A percentile compares a stretch with the other conserved stretches of the same genome.
Conservation (phyloP, 1,140 invertebrate species). For the Homalodisca vitripennis region DNA sequence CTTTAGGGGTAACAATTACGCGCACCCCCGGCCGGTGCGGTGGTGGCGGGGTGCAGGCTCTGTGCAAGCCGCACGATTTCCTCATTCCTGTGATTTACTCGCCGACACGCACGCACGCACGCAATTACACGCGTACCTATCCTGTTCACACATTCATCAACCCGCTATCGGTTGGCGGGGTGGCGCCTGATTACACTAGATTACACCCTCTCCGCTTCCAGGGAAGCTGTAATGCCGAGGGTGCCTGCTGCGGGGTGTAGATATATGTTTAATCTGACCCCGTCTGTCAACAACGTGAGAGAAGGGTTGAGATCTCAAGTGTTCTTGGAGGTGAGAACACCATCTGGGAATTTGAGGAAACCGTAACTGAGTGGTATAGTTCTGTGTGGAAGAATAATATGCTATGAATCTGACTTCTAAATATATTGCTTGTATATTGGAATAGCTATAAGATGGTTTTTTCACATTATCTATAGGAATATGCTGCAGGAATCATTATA, state of each 20-base stretch:
- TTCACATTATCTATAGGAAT: no score
- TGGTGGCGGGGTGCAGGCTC: no score
- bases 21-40: no score
- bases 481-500: no score
- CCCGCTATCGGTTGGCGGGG: background rate
- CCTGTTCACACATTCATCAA: constrained; percentile 20
- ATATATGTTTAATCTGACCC: constrained; percentile 22
- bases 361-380: no score
- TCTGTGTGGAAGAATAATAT: no score
- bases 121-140: background rate
- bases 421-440: no score
- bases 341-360: background rate
- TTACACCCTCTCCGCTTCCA: constrained; percentile 8
- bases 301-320: background rate
- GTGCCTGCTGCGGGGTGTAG: background rate
- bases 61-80: no score
- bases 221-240: background rate
- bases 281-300: background rate
- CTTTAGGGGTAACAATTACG: no score
- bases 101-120: constrained; percentile 42
- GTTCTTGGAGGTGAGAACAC: background rate
- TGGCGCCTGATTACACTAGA: background rate
- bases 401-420: no score
- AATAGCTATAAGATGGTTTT: no score
- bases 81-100: background rate